phyloP scores from a whole-genome alignment of 2,888 invertebrate species.

The Dermolepida albohirtum region DNA sequence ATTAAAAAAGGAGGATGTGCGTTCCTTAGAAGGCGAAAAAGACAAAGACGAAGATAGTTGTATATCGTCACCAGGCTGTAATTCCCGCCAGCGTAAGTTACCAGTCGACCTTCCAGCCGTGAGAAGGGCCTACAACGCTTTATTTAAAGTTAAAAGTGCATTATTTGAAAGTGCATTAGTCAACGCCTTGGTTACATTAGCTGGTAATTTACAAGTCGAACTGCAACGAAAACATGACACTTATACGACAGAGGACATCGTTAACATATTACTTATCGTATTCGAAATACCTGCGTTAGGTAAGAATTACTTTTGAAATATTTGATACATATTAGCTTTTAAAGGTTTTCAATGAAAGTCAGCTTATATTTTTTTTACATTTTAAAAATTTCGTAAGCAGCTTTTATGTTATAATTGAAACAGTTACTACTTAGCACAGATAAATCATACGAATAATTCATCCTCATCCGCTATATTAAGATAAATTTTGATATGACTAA shows the following conservation, averaged over 20 bases:
- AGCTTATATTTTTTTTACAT: too few relatives aligned
- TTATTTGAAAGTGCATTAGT: conserved; percentile 73
- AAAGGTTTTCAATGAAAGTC: too few relatives aligned
- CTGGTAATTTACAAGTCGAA: conserved; percentile 79
- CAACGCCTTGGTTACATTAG: conserved; percentile 79
- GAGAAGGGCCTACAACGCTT: conserved; percentile 73
- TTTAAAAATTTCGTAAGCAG: too few relatives aligned
- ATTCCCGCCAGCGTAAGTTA: conserved; percentile 53
- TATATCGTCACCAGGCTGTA: conserved; percentile 61
- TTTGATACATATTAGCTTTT: conserved; percentile 9
- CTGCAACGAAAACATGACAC: conserved; percentile 64
- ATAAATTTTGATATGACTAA: too few relatives aligned
- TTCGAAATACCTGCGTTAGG: conserved; percentile 64
- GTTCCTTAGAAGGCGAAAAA: conserved; percentile 80
- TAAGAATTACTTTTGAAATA: conserved; percentile 45
- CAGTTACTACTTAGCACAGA: too few relatives aligned
- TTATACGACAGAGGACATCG: conserved; percentile 66
- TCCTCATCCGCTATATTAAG: too few relatives aligned
- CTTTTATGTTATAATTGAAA: too few relatives aligned
- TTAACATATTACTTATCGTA: conserved; percentile 68
- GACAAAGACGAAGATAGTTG: conserved; percentile 90
- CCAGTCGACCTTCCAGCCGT: conserved; percentile 80
- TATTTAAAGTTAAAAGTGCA: conserved; percentile 62
- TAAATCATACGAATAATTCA: too few relatives aligned
- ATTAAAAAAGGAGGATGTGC: conserved; percentile 78